Base-by-base conservation (phyloP, 2,797 vertebrate species). In the Glossophaga mutica region DNA sequence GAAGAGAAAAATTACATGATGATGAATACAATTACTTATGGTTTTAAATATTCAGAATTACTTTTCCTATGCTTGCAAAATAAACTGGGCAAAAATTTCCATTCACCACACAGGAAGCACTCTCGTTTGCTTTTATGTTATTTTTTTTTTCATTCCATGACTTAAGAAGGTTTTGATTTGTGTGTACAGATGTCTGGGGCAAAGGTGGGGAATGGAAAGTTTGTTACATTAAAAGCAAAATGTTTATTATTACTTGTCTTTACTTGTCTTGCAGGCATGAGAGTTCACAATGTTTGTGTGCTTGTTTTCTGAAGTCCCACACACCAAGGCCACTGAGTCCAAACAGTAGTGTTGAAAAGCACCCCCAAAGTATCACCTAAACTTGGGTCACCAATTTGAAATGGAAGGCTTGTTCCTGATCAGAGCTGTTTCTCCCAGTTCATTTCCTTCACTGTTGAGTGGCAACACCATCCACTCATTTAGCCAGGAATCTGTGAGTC, bases 91-190 rank as follows among this genome's bases (percentile, higher is more conserved):
- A 89, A 93, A 97, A 97, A 70, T 97, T 97, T 98, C 97, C 97
- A 91, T 93, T 96, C 52, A 62, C 95, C 79, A 16, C 74, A 91
- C 95, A 97, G 97, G 95, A 97, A 97, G 95, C 37, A 52, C 79
- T 93, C 93, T 81, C 82, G 87, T 93, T 97, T 97, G 95, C 71
- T 95, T 96, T 94, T 89, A 79, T 52, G 90, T 90, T 57, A 46
- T 34, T 37, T 77, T 55, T 62, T 32, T 93, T 77, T 91, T 83
- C 65, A 97, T 97, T 98, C 97, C 97, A 91, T 97, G 97, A 98
- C 97, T 98, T 96, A 95, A 95, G 67, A 96, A n/a, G 37, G 96
- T 97, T 97, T 96, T 97, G 96, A 96, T 96, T 97, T 98, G 93
- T 97, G 93, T 96, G 65, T 96, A 81, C 91, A 96, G 90, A 97